Base-by-base conservation (phyloP, 2,113 vertebrate species). In the Tragelaphus imberbis region DNA sequence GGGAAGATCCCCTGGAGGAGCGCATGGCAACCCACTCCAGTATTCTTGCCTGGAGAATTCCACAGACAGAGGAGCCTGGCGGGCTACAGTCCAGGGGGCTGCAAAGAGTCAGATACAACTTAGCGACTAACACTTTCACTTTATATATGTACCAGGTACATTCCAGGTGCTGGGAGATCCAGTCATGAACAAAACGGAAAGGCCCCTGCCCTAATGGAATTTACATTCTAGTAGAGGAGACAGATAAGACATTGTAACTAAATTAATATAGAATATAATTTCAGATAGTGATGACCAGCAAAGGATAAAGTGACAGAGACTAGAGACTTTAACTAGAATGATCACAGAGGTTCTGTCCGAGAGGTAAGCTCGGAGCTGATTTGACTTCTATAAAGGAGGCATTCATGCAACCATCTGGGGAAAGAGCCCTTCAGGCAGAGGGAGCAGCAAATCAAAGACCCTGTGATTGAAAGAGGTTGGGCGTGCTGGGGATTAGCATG, bases 181-280 rank as follows among this genome's bases (percentile, higher is more conserved):
- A 61, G 56, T 49, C 53, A 33, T 59, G 80, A 61, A 33, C 33
- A 90, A 77, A 84, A 91, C 11, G 36, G 15, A 63, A 82, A 80
- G 19, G 19, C 27, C 40, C 40, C 30, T 84, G 51, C 7, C 30
- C 36, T 93, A 17, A 28, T 27, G 44, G 82, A 80, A 44, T 90
- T 90, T 90, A 44, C 27, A 30, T 75, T 75, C 63, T 84, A 61
- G 51, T 80, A 56, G 71, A 56, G 80, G 49, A 65, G 81, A 71
- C 27, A 53, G 77, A 56, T 12, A 71, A 91, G 65, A 94, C 61
- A 51, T 8, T 21, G 79, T 11, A 77, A 90, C 59, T 40, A 71
- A 84, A 47, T 93, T 68, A 84, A 59, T 61, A 81, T 8, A 87
- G 25, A 61, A 89, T 63, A 63, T n/a, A 47, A 36, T 92, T 95